These are phyloP conservation scores for Silurus meridionalis DNA, from an alignment of 2,113 vertebrate species.

Conservation along the genomic window DNA sequence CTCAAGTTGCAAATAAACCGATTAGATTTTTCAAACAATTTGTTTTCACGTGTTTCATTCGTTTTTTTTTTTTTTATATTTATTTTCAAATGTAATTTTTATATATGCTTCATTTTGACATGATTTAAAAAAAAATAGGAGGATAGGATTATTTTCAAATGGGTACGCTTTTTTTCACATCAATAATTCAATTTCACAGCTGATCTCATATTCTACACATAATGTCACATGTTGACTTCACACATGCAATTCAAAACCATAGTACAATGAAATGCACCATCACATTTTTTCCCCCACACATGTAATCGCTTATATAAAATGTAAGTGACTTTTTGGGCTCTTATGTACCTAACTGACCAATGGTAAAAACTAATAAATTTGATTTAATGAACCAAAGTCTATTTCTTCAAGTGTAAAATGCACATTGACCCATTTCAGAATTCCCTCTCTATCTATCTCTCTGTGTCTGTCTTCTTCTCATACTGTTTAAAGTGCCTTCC, in stretches of 20 bases:
- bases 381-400: conserved; percentile 10
- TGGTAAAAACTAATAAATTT: conserved; percentile 1
- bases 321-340: neutral
- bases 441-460: neutral
- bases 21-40: neutral
- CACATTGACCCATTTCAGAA: conserved; percentile 56
- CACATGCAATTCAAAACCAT: neutral
- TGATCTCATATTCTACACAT: neutral
- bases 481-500: conserved; percentile 53
- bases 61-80: neutral
- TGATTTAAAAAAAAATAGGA: too few species aligned
- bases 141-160: neutral
- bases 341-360: too few species aligned
- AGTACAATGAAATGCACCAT: neutral
- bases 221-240: neutral
- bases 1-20: neutral
- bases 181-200: neutral
- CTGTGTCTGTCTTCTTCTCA: conserved; percentile 22
- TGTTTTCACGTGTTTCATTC: neutral
- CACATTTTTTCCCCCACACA: neutral
- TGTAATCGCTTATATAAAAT: neutral
- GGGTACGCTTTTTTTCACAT: neutral
- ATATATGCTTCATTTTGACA: neutral
- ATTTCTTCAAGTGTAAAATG: conserved; percentile 45
- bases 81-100: neutral